Conservation (phyloP, 2,113 vertebrate species). For the Sylvia atricapilla region DNA sequence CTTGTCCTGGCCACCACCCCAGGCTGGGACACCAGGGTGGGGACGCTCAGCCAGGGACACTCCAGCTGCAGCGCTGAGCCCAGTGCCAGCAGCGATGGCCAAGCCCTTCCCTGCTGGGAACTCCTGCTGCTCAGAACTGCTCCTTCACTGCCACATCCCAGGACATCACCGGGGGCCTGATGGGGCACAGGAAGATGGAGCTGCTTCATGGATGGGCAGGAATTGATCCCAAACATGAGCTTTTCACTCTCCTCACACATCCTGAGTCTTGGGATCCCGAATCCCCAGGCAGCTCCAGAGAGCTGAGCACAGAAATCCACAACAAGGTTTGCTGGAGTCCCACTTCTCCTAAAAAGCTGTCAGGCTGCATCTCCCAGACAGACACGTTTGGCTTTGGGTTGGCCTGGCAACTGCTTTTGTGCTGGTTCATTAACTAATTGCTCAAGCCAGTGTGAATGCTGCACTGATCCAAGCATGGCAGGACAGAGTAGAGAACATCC, state of each 20-base stretch:
- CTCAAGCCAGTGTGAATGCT: not conserved
- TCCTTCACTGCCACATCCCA: not conserved
- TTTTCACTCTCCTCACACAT: not conserved
- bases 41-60: not conserved
- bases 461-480: not conserved
- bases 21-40: fast-evolving
- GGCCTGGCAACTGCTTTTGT: slow-evolving; percentile 38
- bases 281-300: not conserved
- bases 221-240: fast-evolving
- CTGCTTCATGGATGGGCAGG: not conserved
- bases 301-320: not conserved
- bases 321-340: not conserved
- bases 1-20: not conserved
- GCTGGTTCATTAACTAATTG: slow-evolving; percentile 36
- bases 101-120: not conserved
- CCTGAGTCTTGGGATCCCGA: not conserved
- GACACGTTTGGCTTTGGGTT: not conserved
- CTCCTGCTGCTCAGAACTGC: not conserved
- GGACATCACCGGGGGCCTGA: not conserved
- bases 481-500: fast-evolving
- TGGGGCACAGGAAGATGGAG: not conserved
- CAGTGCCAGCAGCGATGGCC: not conserved
- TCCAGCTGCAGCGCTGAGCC: not conserved
- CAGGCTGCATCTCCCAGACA: not conserved
- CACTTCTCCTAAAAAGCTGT: not conserved